phyloP scores from a whole-genome alignment of 2,888 invertebrate genomes.

The Hemicrepidius hirtus region DNA sequence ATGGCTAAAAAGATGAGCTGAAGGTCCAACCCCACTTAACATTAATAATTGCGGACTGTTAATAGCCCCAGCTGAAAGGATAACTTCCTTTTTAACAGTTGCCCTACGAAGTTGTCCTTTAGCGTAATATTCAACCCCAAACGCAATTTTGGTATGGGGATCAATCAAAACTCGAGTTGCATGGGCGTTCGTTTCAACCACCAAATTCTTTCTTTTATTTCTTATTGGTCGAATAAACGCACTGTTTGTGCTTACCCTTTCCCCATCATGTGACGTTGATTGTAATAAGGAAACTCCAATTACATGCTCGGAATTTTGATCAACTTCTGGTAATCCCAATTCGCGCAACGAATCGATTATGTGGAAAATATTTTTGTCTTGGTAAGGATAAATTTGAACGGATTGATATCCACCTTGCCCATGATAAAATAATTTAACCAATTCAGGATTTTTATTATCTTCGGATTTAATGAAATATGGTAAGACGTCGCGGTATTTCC shows the following conservation, averaged over 20 bases:
- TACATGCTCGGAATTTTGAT: conserved; percentile 76
- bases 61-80: conserved; percentile 77
- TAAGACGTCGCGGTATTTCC: conserved; percentile 79
- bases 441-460: conserved; percentile 76
- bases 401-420: conserved; percentile 78
- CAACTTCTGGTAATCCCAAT: conserved; percentile 76
- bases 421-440: conserved; percentile 76
- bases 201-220: conserved; percentile 73
- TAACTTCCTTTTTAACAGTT: conserved; percentile 77
- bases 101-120: conserved; percentile 72
- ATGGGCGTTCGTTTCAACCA: conserved; percentile 73
- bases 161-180: conserved; percentile 78
- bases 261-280: conserved; percentile 78
- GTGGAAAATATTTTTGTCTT: conserved; percentile 76
- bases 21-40: conserved; percentile 81
- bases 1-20: conserved; percentile 72
- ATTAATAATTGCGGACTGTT: conserved; percentile 79
- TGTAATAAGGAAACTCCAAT: conserved; percentile 79
- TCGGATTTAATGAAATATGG: conserved; percentile 83
- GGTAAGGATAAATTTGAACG: conserved; percentile 79
- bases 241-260: conserved; percentile 77
- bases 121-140: conserved; percentile 74
- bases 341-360: conserved; percentile 78
- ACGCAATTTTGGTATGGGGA: conserved; percentile 72
- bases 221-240: conserved; percentile 82